Conservation (phyloP, 2,113 vertebrate species). For the Eulemur rufifrons region DNA sequence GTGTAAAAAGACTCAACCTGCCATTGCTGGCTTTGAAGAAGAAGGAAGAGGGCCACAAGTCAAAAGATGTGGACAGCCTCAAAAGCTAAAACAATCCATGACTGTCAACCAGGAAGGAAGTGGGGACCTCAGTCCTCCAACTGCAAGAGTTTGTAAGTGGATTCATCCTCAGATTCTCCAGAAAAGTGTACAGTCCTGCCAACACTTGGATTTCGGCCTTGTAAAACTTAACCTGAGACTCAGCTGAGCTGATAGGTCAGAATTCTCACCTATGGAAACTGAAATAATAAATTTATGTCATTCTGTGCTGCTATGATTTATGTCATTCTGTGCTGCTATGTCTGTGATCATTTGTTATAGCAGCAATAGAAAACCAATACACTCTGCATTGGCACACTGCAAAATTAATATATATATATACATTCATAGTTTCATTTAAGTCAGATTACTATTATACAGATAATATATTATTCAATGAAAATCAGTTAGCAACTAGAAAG, state of each 20-base stretch:
- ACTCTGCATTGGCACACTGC: not conserved
- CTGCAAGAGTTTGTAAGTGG: not conserved
- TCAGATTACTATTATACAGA: not conserved
- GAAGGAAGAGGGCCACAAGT: not conserved
- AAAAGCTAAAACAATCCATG: not conserved
- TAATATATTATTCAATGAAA: not conserved
- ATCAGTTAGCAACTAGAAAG: not conserved
- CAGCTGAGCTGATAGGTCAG: not conserved
- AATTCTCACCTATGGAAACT: not conserved
- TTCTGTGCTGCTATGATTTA: not conserved
- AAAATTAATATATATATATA: not conserved
- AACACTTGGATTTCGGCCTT: not conserved
- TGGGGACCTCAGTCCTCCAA: not conserved
- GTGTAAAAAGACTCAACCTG: not conserved
- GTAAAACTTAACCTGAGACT: not conserved
- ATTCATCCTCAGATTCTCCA: not conserved
- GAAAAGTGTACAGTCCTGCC: not conserved
- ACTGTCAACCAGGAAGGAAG: not conserved
- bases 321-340: not conserved
- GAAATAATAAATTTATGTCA: not conserved
- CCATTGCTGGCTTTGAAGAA: not conserved
- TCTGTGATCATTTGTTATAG: not conserved
- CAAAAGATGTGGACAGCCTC: not conserved
- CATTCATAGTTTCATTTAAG: not conserved
- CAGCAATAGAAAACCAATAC: not conserved